Evolutionary conservation across 1,140 invertebrate genomes (phyloP).

Genomic region (Papilio glaucus): DNA sequence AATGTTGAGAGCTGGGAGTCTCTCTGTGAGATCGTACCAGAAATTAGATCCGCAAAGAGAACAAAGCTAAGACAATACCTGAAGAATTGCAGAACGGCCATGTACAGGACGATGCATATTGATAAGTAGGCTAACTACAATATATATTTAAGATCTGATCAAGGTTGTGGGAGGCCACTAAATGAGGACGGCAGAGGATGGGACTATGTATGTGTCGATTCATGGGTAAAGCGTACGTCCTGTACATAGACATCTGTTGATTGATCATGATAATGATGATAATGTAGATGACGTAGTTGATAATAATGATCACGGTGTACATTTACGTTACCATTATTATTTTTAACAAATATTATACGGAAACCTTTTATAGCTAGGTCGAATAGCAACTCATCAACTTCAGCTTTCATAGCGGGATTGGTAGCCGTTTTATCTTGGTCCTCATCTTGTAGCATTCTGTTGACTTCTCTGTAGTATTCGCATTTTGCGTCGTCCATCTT

Average conservation of each 20-base stretch:
- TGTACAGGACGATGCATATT: too few relatives aligned
- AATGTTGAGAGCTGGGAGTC: too few relatives aligned
- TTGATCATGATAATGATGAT: background rate
- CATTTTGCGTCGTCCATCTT: constrained; percentile 47
- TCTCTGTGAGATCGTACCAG: too few relatives aligned
- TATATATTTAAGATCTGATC: background rate
- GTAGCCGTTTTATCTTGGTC: constrained; percentile 37
- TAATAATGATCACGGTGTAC: too few relatives aligned
- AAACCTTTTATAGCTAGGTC: constrained; percentile 50
- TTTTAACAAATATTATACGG: too few relatives aligned
- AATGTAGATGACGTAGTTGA: background rate
- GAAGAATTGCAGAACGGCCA: too few relatives aligned
- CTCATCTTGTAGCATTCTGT: constrained; percentile 39
- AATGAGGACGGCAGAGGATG: background rate
- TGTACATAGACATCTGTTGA: background rate
- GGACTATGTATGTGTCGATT: background rate
- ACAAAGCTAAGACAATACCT: too few relatives aligned
- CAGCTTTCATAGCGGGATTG: constrained; percentile 22
- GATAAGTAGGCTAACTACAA: too few relatives aligned
- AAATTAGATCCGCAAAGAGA: too few relatives aligned
- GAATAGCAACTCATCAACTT: constrained; percentile 49
- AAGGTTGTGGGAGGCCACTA: background rate
- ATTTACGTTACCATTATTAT: too few relatives aligned
- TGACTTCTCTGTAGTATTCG: constrained; percentile 50
- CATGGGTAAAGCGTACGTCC: background rate